These are phyloP conservation scores for Florisuga fusca DNA, from an alignment of 2,797 vertebrate genomes.

Conservation along the genomic window DNA sequence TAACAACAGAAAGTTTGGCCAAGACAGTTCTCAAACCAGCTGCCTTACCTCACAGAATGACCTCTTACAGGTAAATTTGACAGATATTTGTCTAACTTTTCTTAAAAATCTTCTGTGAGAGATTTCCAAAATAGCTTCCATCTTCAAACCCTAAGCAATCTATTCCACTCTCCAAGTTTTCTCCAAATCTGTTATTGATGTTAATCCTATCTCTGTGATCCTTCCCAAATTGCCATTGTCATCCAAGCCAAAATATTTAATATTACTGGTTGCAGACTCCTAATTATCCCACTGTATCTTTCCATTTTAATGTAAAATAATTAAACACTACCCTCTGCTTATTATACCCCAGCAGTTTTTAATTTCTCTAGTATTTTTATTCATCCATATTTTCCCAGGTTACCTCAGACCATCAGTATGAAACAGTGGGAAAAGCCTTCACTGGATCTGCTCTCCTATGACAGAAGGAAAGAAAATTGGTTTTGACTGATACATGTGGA, in stretches of 20 bases:
- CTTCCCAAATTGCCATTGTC: not conserved
- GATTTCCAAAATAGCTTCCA: not conserved
- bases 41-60: not conserved
- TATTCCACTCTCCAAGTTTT: not conserved
- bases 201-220: not conserved
- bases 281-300: not conserved
- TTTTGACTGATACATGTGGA: not conserved
- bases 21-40: not conserved
- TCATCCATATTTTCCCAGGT: not conserved
- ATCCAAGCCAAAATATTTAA: not conserved
- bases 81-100: not conserved
- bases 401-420: not conserved
- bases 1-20: not conserved
- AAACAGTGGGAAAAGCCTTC: not conserved
- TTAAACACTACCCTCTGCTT: not conserved
- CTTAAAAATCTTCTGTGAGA: not conserved
- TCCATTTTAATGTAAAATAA: not conserved
- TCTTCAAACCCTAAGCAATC: not conserved
- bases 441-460: not conserved
- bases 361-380: not conserved
- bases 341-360: not conserved
- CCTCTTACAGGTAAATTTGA: not conserved
- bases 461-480: not conserved
- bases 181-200: not conserved
- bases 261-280: not conserved